Base-by-base conservation (phyloP, 1,140 invertebrate species). In the Drosophila cardini region DNA sequence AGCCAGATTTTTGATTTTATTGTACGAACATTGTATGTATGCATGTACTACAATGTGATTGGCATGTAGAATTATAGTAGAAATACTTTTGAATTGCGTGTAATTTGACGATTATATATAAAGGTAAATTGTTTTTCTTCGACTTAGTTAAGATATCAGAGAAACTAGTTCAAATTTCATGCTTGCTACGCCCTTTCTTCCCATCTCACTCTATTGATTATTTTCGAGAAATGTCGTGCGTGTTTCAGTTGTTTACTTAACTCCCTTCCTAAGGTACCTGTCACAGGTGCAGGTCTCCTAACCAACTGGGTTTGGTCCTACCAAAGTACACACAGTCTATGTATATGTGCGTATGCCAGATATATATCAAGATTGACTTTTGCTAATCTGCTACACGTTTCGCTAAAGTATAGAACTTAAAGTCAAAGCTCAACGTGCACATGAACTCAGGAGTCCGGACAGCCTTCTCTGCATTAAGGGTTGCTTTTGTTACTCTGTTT, bases 111-210 rank as follows among this genome's bases (percentile, higher is more conserved):
- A 72, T 83, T 61, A 78, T 67, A 13, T 65, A 46, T 40, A 61
- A 58, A 34, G 34, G 36, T 43, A 40, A 62, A 48, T 43, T 55
- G 32, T 32, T 50, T 18, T 56, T 4, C 26, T 38, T 46, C 9
- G 16, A 18, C 5, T 67, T 43, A 61, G 62, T 67, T 57, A 26
- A 55, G 42, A 10, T 55, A 68, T 55, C 69, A 34, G 45, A 34
- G 45, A 65, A 71, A 80, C 42, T 89, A 87, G 84, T 79, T 89
- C 83, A 87, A 72, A 78, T 70, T 70, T 63, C 50, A 64, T 62
- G 43, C 53, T 65, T 34, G 10, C 34, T 26, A 26, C 21, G 21
- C 21, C 21, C 21, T 26, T 26, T 26, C 21, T 26, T 26, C 21
- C 21, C 5, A 26, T 26, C 21, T 26, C 21, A 26, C 21, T 30